Evolutionary conservation across 2,888 invertebrate species (phyloP).

Genomic region (Tanypteryx hageni): DNA sequence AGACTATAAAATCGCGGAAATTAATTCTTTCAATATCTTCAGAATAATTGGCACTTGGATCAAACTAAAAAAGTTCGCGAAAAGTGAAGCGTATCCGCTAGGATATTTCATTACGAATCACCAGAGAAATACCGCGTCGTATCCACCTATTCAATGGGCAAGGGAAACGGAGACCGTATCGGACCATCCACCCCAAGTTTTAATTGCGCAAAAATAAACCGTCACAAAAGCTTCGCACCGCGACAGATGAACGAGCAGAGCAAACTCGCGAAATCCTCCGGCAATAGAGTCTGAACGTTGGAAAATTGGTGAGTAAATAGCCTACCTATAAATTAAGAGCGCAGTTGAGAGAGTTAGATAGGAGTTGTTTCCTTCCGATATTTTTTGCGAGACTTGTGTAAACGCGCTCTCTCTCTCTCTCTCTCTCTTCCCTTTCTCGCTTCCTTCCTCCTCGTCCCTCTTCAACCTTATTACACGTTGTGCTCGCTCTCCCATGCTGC

Average conservation of each 20-base stretch:
- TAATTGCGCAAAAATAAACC: not conserved
- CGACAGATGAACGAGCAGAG: not conserved
- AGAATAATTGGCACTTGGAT: no score
- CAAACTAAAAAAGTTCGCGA: no score
- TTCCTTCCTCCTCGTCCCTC: not conserved
- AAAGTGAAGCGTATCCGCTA: no score
- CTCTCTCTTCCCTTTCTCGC: not conserved
- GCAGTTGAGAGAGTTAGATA: not conserved
- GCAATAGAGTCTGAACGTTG: not conserved
- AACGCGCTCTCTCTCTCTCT: not conserved
- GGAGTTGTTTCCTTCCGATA: not conserved
- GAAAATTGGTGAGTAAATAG: conserved; percentile 29
- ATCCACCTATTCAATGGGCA: not conserved
- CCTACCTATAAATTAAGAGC: not conserved
- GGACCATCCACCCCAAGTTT: not conserved
- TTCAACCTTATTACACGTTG: not conserved
- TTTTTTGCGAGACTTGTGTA: not conserved
- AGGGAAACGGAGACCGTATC: not conserved
- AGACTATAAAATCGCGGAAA: no score
- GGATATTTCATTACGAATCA: no score
- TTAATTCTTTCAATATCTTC: no score
- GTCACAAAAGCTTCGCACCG: not conserved
- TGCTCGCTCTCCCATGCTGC: not conserved
- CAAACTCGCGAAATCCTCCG: not conserved
- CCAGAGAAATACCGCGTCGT: not conserved